Evolutionary conservation across 2,888 invertebrate genomes (phyloP), one percentile per base, ranked within the genome.

Genomic region (Ophion obscuratus): DNA sequence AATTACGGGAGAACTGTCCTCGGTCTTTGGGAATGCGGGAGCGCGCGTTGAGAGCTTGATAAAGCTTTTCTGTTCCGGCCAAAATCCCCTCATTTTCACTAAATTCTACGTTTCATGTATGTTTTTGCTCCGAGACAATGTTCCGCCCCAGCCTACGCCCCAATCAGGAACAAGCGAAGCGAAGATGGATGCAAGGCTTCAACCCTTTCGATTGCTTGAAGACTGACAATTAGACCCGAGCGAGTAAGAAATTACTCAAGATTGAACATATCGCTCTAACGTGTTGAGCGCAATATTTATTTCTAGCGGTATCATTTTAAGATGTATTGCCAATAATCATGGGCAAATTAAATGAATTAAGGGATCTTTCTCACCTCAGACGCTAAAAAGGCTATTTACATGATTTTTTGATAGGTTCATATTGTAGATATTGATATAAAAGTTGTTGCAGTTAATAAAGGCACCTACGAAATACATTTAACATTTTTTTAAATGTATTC

Each of bases 61-160:
- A 67, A 81, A 81, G 67, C 59, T 62, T 66, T 73, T 62, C 40
- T 40, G 57, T 24, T 40, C n/a, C 66, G 17, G 6, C 44, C 47
- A 66, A 44, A 81, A 67, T 44, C 20, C 47, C 61, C 67, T 57
- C 73, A 75, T 81, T 81, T 81, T 70, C 67, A 31, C 24, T 47
- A 53, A 81, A 81, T 75, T 75, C 75, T 62, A 53, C 75, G 74
- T 70, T 24, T 24, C n/a, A 24, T 20, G 20, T n/a, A 40, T 44
- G 81, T 68, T 76, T 68, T 70, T 62, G 44, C 67, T 61, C 20
- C n/a, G 68, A 75, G 74, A 67, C 27, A 67, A 81, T 61, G 74
- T 74, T 74, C 40, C 59, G 59, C 57, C 53, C 53, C 36, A 40
- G 47, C 70, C 27, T 47, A 47, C 36, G 36, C 20, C 36, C 36